phyloP scores from a whole-genome alignment of 2,888 invertebrate species.

The Tipula unca region DNA sequence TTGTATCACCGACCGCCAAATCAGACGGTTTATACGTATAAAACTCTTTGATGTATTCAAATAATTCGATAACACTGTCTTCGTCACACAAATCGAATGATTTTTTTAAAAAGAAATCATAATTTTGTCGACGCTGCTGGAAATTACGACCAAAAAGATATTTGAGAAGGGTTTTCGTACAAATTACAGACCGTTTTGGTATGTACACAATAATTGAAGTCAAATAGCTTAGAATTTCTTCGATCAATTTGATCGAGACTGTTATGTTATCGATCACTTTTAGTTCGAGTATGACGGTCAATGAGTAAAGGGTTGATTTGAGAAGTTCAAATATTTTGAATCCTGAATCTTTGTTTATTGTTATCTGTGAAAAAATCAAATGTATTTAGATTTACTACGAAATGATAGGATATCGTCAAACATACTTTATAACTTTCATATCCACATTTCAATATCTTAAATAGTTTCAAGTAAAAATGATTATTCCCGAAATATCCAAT shows the following conservation, averaged over 20 bases:
- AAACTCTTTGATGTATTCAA: slow-evolving; percentile 19
- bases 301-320: slow-evolving; percentile 36
- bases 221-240: slow-evolving; percentile 67
- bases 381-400: not conserved
- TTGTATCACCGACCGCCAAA: slow-evolving; percentile 19
- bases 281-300: slow-evolving; percentile 37
- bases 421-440: slow-evolving; percentile 80
- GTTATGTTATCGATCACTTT: slow-evolving; percentile 28
- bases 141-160: slow-evolving; percentile 66
- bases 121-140: slow-evolving; percentile 34
- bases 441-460: slow-evolving; percentile 70
- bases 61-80: slow-evolving; percentile 19
- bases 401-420: not conserved
- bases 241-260: slow-evolving; percentile 42
- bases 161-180: slow-evolving; percentile 65
- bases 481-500: slow-evolving; percentile 57
- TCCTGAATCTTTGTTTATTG: slow-evolving; percentile 66
- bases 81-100: not conserved
- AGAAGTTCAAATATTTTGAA: slow-evolving; percentile 54
- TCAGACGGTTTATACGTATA: slow-evolving; percentile 17
- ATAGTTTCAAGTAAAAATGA: slow-evolving; percentile 77
- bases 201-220: slow-evolving; percentile 58
- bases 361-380: slow-evolving; percentile 48
- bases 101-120: slow-evolving; percentile 29
- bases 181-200: slow-evolving; percentile 57